Evolutionary conservation across 2,797 vertebrate genomes (phyloP).

Genomic region (Buceros bicornis): DNA sequence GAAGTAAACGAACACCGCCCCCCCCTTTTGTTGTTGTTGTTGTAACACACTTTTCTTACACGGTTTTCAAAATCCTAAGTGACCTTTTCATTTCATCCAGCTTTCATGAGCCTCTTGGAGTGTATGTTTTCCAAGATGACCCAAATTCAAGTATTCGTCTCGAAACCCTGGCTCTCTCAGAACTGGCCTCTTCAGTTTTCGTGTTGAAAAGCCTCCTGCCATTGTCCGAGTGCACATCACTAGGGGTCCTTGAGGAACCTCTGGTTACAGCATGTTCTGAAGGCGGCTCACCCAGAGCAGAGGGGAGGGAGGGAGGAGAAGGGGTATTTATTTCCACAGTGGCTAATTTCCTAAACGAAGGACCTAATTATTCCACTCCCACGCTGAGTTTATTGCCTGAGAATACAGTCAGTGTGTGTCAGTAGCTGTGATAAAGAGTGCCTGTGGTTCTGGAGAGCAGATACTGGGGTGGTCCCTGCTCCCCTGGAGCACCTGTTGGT

Average conservation of each 20-base stretch:
- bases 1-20: neutral
- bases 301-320: neutral
- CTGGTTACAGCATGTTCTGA: neutral
- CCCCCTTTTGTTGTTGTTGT: neutral
- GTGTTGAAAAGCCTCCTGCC: neutral
- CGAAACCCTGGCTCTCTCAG: neutral
- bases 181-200: neutral
- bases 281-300: neutral
- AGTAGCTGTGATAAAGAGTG: neutral
- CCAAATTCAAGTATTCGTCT: neutral
- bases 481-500: conserved; percentile 21
- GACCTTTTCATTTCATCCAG: neutral
- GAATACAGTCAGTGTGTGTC: neutral
- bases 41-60: neutral
- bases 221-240: neutral
- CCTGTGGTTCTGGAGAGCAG: neutral
- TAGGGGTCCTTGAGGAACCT: neutral
- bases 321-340: neutral
- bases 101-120: neutral
- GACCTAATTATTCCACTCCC: neutral
- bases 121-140: rapidly evolving
- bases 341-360: neutral
- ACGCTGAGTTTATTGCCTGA: neutral
- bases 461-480: neutral
- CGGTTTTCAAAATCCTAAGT: neutral